Percentiles rank a stretch among this genome's conserved stretches.
Evolutionary conservation across 2,888 invertebrate species (phyloP).

Genomic region (Hoplodrina ambigua): DNA sequence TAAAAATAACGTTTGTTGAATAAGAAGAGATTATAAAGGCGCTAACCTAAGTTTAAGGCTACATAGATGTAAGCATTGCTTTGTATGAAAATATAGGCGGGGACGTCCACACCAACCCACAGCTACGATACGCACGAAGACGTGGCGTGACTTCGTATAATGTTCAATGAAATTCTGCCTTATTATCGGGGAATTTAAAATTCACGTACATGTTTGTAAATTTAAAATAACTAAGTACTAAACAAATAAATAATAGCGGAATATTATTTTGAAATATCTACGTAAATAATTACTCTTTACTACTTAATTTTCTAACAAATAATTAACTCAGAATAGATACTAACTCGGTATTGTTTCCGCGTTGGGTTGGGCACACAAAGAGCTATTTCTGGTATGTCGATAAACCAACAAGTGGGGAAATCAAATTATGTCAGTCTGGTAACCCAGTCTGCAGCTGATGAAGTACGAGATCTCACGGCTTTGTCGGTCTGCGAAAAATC

Average conservation of each 20-base stretch:
- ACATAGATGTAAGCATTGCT: too few relatives aligned
- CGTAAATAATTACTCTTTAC: neutral
- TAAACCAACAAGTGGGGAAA: slow-evolving; percentile 29
- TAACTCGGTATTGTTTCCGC: neutral
- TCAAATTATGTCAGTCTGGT: slow-evolving; percentile 53
- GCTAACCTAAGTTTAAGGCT: too few relatives aligned
- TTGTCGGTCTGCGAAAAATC: slow-evolving; percentile 71
- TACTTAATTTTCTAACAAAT: neutral
- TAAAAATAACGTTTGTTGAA: too few relatives aligned
- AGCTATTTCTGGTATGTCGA: slow-evolving; percentile 22
- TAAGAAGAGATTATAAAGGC: too few relatives aligned
- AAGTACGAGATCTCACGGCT: slow-evolving; percentile 48
- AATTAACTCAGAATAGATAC: neutral
- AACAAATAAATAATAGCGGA: neutral
- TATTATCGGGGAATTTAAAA: too few relatives aligned
- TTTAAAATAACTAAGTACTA: too few relatives aligned
- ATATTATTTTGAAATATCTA: neutral
- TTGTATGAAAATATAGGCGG: too few relatives aligned
- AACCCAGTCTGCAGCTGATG: slow-evolving; percentile 67
- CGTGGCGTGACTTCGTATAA: too few relatives aligned
- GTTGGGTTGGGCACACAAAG: slow-evolving; percentile 23
- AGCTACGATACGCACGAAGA: too few relatives aligned
- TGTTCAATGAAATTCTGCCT: too few relatives aligned
- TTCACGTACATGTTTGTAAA: too few relatives aligned
- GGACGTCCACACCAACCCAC: too few relatives aligned